Percentiles rank a stretch among this genome's conserved stretches.
These are phyloP conservation scores for Poeciliopsis turneri DNA, from an alignment of 2,797 vertebrate species.

Conservation along the genomic window DNA sequence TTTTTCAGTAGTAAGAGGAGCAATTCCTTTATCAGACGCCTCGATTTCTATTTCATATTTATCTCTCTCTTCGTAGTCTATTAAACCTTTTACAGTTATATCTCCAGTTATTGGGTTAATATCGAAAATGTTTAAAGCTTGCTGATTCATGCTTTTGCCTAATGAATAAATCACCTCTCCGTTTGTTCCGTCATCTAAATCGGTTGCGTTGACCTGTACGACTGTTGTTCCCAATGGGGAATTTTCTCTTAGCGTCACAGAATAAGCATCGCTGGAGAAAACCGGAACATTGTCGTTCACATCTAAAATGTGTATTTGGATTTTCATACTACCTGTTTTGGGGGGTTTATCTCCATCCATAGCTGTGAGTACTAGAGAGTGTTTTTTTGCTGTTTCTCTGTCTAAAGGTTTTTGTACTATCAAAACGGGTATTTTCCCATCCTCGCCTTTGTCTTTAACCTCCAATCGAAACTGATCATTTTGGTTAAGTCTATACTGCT, in stretches of 20 bases:
- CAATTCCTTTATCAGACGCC: slow-evolving; percentile 46
- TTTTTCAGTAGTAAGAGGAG: slow-evolving; percentile 42
- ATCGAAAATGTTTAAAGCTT: not conserved
- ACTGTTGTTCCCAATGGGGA: slow-evolving; percentile 45
- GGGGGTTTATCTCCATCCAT: slow-evolving; percentile 66
- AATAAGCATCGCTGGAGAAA: slow-evolving; percentile 48
- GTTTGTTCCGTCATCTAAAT: slow-evolving; percentile 54
- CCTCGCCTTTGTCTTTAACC: slow-evolving; percentile 53
- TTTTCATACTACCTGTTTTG: slow-evolving; percentile 40
- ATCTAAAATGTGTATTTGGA: slow-evolving; percentile 58
- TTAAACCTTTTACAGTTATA: slow-evolving; percentile 21
- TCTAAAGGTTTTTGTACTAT: slow-evolving; percentile 65
- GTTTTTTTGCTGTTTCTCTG: slow-evolving; percentile 39
- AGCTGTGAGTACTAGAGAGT: slow-evolving; percentile 53
- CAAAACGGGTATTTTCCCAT: slow-evolving; percentile 69
- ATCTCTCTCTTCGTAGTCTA: slow-evolving; percentile 48
- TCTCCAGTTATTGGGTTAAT: slow-evolving; percentile 39
- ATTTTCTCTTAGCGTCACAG: slow-evolving; percentile 57
- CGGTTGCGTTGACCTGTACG: slow-evolving; percentile 58
- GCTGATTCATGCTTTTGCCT: slow-evolving; percentile 1
- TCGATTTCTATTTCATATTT: slow-evolving; percentile 62
- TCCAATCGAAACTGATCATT: slow-evolving; percentile 71
- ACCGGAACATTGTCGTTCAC: slow-evolving; percentile 69
- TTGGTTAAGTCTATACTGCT: slow-evolving; percentile 58
- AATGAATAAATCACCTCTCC: slow-evolving; percentile 55